Conservation (phyloP, 2,113 vertebrate species). For the Perognathus longimembris region DNA sequence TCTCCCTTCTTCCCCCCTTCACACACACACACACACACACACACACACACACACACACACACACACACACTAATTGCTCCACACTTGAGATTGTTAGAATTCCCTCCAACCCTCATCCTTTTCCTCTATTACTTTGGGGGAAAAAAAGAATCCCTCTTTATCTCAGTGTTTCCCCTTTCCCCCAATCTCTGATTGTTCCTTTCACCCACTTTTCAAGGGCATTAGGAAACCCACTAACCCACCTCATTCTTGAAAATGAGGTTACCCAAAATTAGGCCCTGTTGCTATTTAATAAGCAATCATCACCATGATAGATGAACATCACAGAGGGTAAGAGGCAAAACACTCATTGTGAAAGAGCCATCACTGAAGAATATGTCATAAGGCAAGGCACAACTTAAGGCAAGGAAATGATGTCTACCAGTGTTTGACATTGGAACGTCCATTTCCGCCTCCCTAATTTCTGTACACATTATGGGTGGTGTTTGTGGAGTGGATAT, state of each 20-base stretch:
- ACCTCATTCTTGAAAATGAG: not conserved
- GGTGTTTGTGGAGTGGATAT: not conserved
- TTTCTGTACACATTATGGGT: not conserved
- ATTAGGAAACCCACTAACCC: not conserved
- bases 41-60: too few relatives aligned
- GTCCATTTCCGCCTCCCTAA: not conserved
- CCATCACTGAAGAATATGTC: not conserved
- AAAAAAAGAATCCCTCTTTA: not conserved
- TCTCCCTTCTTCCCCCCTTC: too few relatives aligned
- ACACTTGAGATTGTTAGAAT: not conserved
- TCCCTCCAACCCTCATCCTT: fast-evolving
- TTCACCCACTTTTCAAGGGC: conserved; percentile 31
- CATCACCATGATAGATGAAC: not conserved
- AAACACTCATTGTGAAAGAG: not conserved
- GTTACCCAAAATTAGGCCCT: not conserved
- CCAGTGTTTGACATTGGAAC: not conserved
- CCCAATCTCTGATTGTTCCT: not conserved
- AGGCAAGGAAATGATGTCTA: not conserved
- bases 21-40: too few relatives aligned
- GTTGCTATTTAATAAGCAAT: not conserved
- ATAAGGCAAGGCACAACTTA: not conserved
- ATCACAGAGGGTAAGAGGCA: not conserved
- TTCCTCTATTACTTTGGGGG: not conserved
- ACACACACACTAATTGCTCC: not conserved
- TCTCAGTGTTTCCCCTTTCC: not conserved